A percentile compares a stretch with the other conserved stretches of the same genome.
phyloP scores from a whole-genome alignment of 2,888 invertebrate genomes.

The Cheiracanthium punctorium region DNA sequence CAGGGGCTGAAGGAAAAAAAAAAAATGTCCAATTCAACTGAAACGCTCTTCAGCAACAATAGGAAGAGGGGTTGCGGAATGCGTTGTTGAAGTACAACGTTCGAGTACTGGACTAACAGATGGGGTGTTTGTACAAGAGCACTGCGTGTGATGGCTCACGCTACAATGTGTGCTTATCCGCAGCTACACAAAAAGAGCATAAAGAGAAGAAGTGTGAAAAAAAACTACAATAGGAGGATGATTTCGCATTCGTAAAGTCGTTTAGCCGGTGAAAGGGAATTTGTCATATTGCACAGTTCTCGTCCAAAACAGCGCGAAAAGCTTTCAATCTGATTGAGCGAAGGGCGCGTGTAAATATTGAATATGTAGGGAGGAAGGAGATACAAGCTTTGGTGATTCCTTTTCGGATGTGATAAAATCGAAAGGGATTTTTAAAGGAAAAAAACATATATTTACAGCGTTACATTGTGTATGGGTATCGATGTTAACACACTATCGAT shows the following conservation, averaged over 20 bases:
- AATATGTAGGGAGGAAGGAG: too few relatives aligned
- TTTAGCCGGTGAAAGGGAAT: slow-evolving; percentile 10
- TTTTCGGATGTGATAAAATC: too few relatives aligned
- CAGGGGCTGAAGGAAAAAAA: neutral
- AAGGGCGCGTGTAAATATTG: neutral
- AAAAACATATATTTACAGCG: too few relatives aligned
- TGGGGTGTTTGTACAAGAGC: slow-evolving; percentile 46
- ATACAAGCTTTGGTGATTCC: too few relatives aligned
- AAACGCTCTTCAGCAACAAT: slow-evolving; percentile 25
- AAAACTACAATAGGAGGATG: neutral
- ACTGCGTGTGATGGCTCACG: slow-evolving; percentile 24
- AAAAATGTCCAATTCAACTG: slow-evolving; percentile 36
- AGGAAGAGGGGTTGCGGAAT: slow-evolving; percentile 11
- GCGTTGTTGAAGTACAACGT: slow-evolving; percentile 28
- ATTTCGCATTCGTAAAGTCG: slow-evolving; percentile 31
- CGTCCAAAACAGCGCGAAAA: slow-evolving; percentile 10
- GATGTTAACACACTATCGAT: too few relatives aligned
- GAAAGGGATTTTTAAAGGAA: too few relatives aligned
- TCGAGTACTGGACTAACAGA: slow-evolving; percentile 55
- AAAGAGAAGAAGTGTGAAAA: neutral
- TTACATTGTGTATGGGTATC: too few relatives aligned
- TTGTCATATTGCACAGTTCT: slow-evolving; percentile 32
- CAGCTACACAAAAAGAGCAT: slow-evolving; percentile 20
- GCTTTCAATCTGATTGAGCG: slow-evolving; percentile 13
- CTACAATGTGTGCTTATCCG: slow-evolving; percentile 34